Percentiles rank a stretch among this genome's conserved stretches.
phyloP scores from a whole-genome alignment of 2,113 vertebrate species.

The Poeciliopsis prolifica region DNA sequence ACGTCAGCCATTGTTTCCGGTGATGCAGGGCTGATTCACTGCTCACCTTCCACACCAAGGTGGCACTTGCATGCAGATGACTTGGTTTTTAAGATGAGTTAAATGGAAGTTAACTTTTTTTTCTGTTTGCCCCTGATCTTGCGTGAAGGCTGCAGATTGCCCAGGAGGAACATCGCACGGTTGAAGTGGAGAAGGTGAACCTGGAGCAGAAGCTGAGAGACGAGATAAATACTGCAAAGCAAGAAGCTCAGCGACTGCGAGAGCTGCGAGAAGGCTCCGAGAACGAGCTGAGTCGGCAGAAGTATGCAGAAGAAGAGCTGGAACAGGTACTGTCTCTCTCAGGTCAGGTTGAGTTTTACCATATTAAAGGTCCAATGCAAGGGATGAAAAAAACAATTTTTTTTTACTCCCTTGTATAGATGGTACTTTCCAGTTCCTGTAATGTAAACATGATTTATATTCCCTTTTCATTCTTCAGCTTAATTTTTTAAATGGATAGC shows the following conservation, averaged over 20 bases:
- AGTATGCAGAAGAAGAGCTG: conserved; percentile 95
- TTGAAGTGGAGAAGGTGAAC: conserved; percentile 96
- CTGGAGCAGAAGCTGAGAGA: conserved; percentile 96
- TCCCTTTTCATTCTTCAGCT: not conserved
- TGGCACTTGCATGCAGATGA: not conserved
- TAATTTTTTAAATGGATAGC: not conserved
- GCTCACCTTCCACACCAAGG: conserved; percentile 22
- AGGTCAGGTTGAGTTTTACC: not conserved
- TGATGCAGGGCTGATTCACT: conserved; percentile 28
- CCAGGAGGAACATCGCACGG: conserved; percentile 95
- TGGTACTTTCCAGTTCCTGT: conserved; percentile 13
- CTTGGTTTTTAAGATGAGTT: not conserved
- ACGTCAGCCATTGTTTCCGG: conserved; percentile 64
- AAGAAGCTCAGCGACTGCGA: conserved; percentile 92
- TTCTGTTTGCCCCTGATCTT: not conserved
- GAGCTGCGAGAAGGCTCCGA: conserved; percentile 93
- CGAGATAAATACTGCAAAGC: conserved; percentile 95
- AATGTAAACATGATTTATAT: conserved; percentile 36
- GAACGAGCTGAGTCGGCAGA: conserved; percentile 95
- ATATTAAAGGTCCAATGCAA: not conserved
- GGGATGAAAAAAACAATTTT: not conserved
- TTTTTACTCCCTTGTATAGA: not conserved
- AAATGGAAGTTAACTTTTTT: not conserved
- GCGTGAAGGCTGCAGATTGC: conserved; percentile 91
- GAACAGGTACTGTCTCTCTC: conserved; percentile 85